Conservation (phyloP, 2,113 vertebrate genomes). For the Phaethon lepturus region DNA sequence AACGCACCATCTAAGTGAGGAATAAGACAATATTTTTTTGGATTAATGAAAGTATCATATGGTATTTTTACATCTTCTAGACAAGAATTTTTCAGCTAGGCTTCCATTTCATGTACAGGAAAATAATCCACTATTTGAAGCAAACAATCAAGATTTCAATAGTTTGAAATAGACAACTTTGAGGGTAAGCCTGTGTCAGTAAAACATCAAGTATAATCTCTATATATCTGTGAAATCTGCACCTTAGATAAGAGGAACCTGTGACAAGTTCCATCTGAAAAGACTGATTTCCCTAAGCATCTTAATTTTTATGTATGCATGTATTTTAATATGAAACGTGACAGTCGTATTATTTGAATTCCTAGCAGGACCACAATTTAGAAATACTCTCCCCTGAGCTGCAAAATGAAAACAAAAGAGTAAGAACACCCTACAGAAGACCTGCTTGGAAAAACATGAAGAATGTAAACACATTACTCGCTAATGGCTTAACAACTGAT, state of each 20-base stretch:
- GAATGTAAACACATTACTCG: not conserved
- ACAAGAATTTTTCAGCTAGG: not conserved
- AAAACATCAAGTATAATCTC: not conserved
- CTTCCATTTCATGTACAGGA: not conserved
- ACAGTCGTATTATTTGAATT: not conserved
- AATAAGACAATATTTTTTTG: not conserved
- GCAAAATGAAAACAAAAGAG: not conserved
- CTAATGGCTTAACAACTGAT: not conserved
- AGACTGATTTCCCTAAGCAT: not conserved
- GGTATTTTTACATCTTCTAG: not conserved
- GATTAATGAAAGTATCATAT: not conserved
- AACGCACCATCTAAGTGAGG: not conserved
- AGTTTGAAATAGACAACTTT: not conserved
- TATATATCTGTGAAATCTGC: not conserved
- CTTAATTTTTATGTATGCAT: not conserved
- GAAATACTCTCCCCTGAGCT: not conserved
- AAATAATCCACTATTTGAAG: not conserved
- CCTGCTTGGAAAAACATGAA: not conserved
- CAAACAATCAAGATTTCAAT: not conserved
- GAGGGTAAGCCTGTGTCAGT: not conserved
- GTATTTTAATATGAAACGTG: not conserved
- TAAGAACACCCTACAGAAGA: not conserved
- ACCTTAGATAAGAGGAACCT: not conserved
- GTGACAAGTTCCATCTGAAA: not conserved
- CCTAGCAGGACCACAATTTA: not conserved